Conservation (phyloP, 1,140 invertebrate species). For the Mya arenaria region DNA sequence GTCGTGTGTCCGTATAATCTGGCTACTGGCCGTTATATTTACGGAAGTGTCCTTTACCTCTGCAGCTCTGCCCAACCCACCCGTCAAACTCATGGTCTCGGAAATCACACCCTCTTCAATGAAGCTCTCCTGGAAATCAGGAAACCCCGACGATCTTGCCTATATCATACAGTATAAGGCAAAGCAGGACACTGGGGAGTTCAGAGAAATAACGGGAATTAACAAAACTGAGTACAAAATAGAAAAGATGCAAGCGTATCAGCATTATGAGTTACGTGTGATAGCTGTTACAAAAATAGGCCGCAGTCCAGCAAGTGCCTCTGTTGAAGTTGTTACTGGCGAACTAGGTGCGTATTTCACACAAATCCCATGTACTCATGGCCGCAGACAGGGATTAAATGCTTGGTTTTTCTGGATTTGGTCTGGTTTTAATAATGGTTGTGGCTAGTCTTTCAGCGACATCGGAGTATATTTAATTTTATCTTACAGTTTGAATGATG, state of each 20-base stretch:
- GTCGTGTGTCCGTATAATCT: too few species aligned
- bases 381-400: neutral
- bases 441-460: too few species aligned
- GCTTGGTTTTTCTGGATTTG: neutral
- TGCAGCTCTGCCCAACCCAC: conserved; percentile 92
- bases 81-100: conserved; percentile 92
- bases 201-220: conserved; percentile 87
- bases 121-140: conserved; percentile 93
- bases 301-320: conserved; percentile 91
- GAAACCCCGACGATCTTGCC: conserved; percentile 90
- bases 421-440: too few species aligned
- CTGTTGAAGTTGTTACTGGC: conserved; percentile 95
- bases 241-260: conserved; percentile 46
- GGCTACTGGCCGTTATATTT: too few species aligned
- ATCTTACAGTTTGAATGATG: too few species aligned
- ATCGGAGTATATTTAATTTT: too few species aligned
- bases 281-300: conserved; percentile 97
- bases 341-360: conserved; percentile 92
- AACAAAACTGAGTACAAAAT: conserved; percentile 93
- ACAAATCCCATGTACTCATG: neutral
- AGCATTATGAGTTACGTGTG: conserved; percentile 95
- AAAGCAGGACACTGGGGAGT: conserved; percentile 87
- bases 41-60: conserved; percentile 54
- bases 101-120: conserved; percentile 97
- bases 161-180: conserved; percentile 98